Conservation (phyloP, 2,113 vertebrate genomes). For the Etheostoma cragini region DNA sequence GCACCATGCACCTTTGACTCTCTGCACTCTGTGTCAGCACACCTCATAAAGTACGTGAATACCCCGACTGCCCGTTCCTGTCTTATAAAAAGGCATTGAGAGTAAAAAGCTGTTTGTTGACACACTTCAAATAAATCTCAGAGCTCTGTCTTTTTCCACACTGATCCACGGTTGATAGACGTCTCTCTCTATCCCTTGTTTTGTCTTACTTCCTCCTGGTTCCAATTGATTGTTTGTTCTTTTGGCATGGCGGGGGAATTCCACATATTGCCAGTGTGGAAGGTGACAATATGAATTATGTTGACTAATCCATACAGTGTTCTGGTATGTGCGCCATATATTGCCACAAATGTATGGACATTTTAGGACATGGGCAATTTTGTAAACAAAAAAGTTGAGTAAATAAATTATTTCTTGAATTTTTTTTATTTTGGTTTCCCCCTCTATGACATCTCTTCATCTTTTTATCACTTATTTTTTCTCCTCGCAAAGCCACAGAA, state of each 20-base stretch:
- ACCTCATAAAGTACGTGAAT: slow-evolving; percentile 25
- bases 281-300: slow-evolving; percentile 38
- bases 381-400: background rate
- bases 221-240: slow-evolving; percentile 55
- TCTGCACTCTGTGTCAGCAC: background rate
- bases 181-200: slow-evolving; percentile 7
- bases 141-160: slow-evolving; percentile 25
- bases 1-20: background rate
- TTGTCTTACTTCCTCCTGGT: slow-evolving; percentile 50
- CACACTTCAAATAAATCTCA: slow-evolving; percentile 20
- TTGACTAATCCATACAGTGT: background rate
- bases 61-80: background rate
- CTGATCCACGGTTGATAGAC: slow-evolving; percentile 43
- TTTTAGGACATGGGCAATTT: background rate
- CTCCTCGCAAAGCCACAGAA: slow-evolving; percentile 26
- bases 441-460: slow-evolving; percentile 29
- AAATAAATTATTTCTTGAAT: background rate
- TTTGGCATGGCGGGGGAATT: slow-evolving; percentile 34
- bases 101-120: slow-evolving; percentile 23
- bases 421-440: background rate
- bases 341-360: no score
- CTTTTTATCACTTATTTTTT: slow-evolving; percentile 35
- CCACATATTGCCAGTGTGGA: slow-evolving; percentile 30
- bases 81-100: background rate
- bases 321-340: no score